A percentile compares a stretch with the other conserved stretches of the same genome.
Conservation (phyloP, 2,888 invertebrate species). For the Caenorhabditis sinica region DNA sequence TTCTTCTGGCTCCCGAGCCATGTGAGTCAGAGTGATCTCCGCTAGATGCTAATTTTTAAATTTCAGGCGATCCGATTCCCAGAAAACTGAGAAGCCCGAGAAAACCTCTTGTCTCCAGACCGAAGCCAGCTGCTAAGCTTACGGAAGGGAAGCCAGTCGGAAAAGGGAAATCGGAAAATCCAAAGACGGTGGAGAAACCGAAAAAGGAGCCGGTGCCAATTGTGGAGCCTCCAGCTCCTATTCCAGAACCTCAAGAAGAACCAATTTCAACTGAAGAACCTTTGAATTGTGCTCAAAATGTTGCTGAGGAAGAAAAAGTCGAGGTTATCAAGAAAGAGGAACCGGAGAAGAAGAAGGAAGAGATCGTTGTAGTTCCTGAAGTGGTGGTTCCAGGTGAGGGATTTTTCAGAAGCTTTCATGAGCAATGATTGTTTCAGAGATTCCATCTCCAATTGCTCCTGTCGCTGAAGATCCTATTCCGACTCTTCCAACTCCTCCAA, state of each 20-base stretch:
- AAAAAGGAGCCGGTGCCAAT: background rate
- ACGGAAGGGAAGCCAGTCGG: background rate
- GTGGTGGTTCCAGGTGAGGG: background rate
- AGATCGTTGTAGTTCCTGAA: background rate
- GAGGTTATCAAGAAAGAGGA: background rate
- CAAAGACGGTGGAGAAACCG: background rate
- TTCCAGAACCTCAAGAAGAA: background rate
- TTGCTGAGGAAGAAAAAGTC: constrained; percentile 7
- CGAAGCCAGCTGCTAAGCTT: background rate
- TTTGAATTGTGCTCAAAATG: constrained; percentile 1
- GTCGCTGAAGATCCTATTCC: background rate
- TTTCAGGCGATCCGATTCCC: constrained; percentile 1
- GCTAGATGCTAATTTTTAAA: background rate
- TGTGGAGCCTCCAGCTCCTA: background rate
- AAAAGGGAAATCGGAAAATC: background rate
- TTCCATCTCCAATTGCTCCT: background rate
- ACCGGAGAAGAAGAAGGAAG: background rate
- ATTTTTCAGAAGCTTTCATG: background rate
- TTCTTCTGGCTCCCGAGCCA: constrained; percentile 32
- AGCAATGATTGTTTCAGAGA: background rate
- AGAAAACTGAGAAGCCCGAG: constrained; percentile 15
- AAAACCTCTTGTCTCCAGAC: background rate
- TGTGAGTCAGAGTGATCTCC: background rate
- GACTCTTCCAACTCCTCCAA: background rate
- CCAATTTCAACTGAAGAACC: background rate